Conservation (phyloP, 2,113 vertebrate species). For the Laticauda laticaudata region DNA sequence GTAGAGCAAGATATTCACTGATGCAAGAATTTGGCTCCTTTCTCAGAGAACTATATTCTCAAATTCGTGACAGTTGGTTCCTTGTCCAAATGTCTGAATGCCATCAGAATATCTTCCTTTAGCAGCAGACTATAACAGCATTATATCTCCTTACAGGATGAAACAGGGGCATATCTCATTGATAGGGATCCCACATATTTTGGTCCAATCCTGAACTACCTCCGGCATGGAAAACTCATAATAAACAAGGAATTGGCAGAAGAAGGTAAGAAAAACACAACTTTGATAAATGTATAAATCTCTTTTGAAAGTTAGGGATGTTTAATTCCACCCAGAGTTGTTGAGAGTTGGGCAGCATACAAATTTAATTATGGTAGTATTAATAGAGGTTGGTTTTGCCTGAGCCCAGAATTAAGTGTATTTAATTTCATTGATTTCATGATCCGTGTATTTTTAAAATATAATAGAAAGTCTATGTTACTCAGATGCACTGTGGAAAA, state of each 20-base stretch:
- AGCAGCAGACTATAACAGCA: not conserved
- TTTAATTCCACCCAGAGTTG: not conserved
- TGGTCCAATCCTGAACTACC: conserved; percentile 97
- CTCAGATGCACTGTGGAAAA: not conserved
- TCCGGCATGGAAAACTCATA: conserved; percentile 97
- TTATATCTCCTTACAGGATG: conserved; percentile 76
- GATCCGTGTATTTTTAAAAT: not conserved
- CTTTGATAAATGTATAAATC: not conserved
- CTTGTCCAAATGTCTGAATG: not conserved
- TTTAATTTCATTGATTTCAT: not conserved
- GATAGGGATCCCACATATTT: conserved; percentile 98
- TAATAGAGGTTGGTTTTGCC: not conserved
- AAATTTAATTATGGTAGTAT: not conserved
- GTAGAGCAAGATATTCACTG: no score
- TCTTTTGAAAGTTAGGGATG: not conserved
- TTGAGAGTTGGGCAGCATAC: not conserved
- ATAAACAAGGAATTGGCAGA: conserved; percentile 97
- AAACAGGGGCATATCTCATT: conserved; percentile 95
- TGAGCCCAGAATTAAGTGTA: not conserved
- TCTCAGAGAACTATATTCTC: not conserved
- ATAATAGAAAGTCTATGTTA: not conserved
- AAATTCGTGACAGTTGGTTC: rapidly evolving
- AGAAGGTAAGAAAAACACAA: conserved; percentile 82
- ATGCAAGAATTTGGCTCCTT: not conserved
- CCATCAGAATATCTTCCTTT: not conserved